Evolutionary conservation across 1,140 invertebrate genomes (phyloP).

Genomic region (Drosophila subobscura): DNA sequence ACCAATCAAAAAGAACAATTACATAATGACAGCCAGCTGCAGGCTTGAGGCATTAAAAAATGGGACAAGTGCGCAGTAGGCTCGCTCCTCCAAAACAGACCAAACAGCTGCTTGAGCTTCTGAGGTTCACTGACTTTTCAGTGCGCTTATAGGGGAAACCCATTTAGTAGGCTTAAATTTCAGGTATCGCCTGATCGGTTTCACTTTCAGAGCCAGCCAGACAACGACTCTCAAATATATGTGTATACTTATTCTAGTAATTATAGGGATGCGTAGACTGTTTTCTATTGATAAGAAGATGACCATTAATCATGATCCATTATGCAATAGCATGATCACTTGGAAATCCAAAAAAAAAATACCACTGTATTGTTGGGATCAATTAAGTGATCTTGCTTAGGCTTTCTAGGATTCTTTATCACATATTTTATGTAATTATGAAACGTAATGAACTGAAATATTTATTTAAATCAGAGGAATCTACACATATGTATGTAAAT

Average conservation of each 20-base stretch:
- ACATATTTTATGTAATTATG: no score
- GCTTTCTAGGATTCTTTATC: no score
- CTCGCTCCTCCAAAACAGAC: no score
- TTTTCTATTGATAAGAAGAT: slow-evolving; percentile 39
- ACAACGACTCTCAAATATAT: neutral
- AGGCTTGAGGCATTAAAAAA: neutral
- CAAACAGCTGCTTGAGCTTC: slow-evolving; percentile 1
- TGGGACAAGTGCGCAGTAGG: neutral
- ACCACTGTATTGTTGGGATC: neutral
- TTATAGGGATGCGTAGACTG: slow-evolving; percentile 15
- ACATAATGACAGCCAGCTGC: slow-evolving; percentile 4
- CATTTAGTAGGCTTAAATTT: neutral
- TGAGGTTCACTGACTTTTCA: slow-evolving; percentile 1
- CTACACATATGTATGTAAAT: no score
- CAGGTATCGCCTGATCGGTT: slow-evolving; percentile 24
- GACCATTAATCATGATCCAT: slow-evolving; percentile 15
- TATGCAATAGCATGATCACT: slow-evolving; percentile 39
- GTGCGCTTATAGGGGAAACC: neutral
- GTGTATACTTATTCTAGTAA: neutral
- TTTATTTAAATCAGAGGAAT: no score
- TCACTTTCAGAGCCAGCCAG: slow-evolving; percentile 3
- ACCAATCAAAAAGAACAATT: slow-evolving; percentile 4
- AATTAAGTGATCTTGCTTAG: no score
- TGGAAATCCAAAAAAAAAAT: neutral
- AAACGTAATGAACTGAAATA: no score